Percentiles rank a stretch among this genome's conserved stretches.
Conservation (phyloP, 1,140 invertebrate genomes). For the Drosophila yakuba region DNA sequence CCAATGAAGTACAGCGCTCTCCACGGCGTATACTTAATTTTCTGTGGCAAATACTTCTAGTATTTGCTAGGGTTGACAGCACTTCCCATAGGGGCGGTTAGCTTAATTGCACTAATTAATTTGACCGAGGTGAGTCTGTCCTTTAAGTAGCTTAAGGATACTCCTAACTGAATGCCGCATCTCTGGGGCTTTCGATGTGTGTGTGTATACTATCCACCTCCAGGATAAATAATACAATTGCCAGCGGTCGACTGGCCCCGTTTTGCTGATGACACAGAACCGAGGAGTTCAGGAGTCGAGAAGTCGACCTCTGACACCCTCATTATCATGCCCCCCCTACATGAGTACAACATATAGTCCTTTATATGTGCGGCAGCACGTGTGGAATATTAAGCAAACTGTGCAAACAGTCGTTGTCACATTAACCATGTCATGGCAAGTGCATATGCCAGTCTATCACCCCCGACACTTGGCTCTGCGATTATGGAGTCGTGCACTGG, state of each 20-base stretch:
- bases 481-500: slow-evolving; percentile 1
- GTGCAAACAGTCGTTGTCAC: slow-evolving; percentile 54
- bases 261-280: slow-evolving; percentile 65
- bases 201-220: slow-evolving; percentile 8
- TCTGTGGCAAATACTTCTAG: slow-evolving; percentile 19
- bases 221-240: slow-evolving; percentile 26
- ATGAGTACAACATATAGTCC: slow-evolving; percentile 4
- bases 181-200: slow-evolving; percentile 32
- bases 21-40: slow-evolving; percentile 41
- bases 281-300: slow-evolving; percentile 5
- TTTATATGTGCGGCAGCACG: slow-evolving; percentile 37
- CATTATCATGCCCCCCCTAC: slow-evolving; percentile 38
- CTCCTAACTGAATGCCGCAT: slow-evolving; percentile 8
- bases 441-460: slow-evolving; percentile 49
- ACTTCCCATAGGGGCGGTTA: slow-evolving; percentile 40
- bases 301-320: slow-evolving; percentile 20
- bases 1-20: slow-evolving; percentile 31
- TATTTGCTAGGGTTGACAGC: neutral
- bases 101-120: slow-evolving; percentile 73
- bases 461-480: slow-evolving; percentile 1
- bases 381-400: slow-evolving; percentile 64
- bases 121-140: slow-evolving; percentile 60
- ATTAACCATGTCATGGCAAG: slow-evolving; percentile 59
- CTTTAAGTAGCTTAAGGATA: slow-evolving; percentile 44
- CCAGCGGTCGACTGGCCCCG: slow-evolving; percentile 27